Evolutionary conservation across 2,113 vertebrate species (phyloP).

Genomic region (Podarcis raffonei): DNA sequence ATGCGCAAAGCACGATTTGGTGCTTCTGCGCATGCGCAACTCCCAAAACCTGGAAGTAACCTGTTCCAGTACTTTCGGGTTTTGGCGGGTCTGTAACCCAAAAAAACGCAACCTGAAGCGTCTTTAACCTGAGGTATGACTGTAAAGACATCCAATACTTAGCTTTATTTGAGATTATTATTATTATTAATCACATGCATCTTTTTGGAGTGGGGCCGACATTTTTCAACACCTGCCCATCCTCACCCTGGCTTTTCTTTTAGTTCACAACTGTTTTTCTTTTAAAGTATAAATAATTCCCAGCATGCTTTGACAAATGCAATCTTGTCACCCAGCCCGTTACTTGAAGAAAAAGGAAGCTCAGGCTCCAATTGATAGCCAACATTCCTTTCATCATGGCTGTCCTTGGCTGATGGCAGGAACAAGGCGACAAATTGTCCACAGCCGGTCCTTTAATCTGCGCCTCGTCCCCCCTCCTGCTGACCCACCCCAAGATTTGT

Average conservation of each 20-base stretch:
- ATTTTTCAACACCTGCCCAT: not conserved
- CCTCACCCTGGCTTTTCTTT: not conserved
- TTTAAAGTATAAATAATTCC: not conserved
- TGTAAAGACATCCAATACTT: no score
- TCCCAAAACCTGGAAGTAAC: no score
- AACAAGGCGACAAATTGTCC: not conserved
- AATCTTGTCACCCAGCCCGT: not conserved
- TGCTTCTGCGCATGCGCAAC: no score
- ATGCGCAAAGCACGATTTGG: no score
- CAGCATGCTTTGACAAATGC: not conserved
- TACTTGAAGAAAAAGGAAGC: not conserved
- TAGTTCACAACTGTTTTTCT: not conserved
- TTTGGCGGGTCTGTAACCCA: no score
- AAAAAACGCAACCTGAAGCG: no score
- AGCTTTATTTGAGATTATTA: not conserved
- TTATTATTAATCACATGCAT: not conserved
- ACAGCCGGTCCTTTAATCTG: not conserved
- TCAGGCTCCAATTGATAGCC: not conserved
- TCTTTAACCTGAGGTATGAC: no score
- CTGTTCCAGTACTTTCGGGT: no score
- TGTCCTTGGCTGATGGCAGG: slow-evolving; percentile 13
- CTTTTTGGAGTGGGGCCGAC: not conserved
- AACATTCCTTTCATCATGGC: not conserved
- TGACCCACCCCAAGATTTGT: not conserved
- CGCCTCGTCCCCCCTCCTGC: not conserved